Conservation (phyloP, 2,797 vertebrate species). For the Glyptemys insculpta region DNA sequence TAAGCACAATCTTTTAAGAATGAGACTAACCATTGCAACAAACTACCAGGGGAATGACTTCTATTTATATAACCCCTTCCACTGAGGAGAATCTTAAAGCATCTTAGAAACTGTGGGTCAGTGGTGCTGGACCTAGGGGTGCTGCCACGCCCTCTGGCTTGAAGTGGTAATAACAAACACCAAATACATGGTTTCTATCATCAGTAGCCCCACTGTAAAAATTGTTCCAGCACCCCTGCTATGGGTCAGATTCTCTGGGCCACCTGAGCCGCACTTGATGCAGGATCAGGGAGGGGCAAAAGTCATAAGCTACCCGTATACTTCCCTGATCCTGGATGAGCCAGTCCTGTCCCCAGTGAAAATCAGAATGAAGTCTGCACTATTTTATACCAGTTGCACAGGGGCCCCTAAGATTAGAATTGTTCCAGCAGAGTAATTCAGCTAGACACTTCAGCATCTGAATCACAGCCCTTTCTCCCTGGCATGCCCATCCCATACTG, state of each 20-base stretch:
- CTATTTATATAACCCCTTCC: background rate
- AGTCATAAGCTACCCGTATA: background rate
- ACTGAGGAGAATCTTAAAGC: background rate
- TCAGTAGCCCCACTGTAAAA: too few relatives aligned
- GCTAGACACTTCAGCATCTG: background rate
- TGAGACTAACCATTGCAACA: slow-evolving; percentile 18
- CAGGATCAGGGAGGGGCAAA: background rate
- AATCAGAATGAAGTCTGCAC: background rate
- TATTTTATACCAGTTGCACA: background rate
- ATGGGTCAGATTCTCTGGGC: background rate
- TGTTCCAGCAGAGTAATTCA: background rate
- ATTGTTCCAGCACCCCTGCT: too few relatives aligned
- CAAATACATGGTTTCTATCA: too few relatives aligned
- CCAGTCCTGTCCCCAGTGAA: background rate
- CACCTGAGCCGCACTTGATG: background rate
- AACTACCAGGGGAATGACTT: slow-evolving; percentile 17
- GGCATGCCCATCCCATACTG: background rate
- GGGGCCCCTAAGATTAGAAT: background rate
- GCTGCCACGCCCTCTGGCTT: too few relatives aligned
- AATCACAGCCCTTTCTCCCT: background rate
- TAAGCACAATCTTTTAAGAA: background rate
- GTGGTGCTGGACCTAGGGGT: too few relatives aligned
- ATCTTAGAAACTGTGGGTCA: background rate
- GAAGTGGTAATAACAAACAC: too few relatives aligned
- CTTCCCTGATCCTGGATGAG: background rate